These are phyloP conservation scores for Caenorhabditis remanei DNA, from an alignment of 1,140 invertebrate genomes.

Conservation along the genomic window DNA sequence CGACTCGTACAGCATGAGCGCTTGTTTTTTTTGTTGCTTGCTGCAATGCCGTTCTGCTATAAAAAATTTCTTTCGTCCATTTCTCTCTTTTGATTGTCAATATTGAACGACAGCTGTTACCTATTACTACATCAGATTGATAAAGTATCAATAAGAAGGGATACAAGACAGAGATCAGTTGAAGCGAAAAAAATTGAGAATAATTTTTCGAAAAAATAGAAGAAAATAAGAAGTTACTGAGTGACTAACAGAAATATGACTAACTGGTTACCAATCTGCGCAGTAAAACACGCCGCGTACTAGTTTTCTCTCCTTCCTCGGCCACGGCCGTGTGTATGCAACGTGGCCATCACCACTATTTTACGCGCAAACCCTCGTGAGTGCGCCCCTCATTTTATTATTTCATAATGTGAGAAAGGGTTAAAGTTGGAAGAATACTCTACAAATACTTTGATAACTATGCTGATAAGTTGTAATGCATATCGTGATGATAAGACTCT, in stretches of 20 bases:
- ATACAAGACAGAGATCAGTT: neutral
- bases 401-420: neutral
- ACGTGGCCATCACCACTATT: neutral
- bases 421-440: neutral
- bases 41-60: neutral
- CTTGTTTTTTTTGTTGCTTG: neutral
- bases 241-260: neutral
- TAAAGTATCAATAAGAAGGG: neutral
- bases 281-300: neutral
- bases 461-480: conserved; percentile 1
- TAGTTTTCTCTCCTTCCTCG: neutral
- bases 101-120: neutral
- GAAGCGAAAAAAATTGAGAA: neutral
- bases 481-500: neutral
- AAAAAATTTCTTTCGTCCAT: neutral
- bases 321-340: conserved; percentile 20
- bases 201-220: neutral
- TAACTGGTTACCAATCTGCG: conserved; percentile 1
- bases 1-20: conserved; percentile 6
- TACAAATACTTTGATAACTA: neutral
- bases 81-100: neutral
- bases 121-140: neutral
- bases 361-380: neutral
- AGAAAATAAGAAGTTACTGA: neutral
- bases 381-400: neutral